A percentile compares a stretch with the other conserved stretches of the same genome.
Conservation (phyloP, 2,113 vertebrate genomes). For the Scatophagus argus region DNA sequence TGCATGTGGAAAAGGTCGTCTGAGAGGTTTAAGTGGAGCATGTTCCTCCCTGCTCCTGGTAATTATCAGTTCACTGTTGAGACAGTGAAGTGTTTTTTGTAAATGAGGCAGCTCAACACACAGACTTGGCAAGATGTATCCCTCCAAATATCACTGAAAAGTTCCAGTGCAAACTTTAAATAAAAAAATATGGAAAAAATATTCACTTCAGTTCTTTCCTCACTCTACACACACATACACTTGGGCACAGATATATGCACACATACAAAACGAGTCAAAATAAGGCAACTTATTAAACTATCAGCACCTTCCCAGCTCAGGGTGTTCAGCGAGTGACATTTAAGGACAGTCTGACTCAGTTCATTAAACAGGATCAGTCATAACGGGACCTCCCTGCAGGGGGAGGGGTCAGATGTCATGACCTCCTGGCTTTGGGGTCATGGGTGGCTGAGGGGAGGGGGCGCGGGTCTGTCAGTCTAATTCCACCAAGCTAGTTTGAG, state of each 20-base stretch:
- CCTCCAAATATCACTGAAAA: conserved; percentile 57
- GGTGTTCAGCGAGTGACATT: conserved; percentile 68
- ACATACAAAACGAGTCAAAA: conserved; percentile 45
- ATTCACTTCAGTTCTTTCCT: no score
- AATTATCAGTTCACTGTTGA: conserved; percentile 20
- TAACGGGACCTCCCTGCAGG: conserved; percentile 65
- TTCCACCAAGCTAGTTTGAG: conserved; percentile 12
- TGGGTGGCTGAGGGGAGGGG: neutral
- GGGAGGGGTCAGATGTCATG: conserved; percentile 71
- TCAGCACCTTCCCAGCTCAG: conserved; percentile 66
- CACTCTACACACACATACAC: no score
- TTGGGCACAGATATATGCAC: neutral
- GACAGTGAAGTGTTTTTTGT: conserved; percentile 29
- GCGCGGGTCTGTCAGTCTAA: conserved; percentile 2
- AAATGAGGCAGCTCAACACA: conserved; percentile 28
- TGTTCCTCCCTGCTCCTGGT: conserved; percentile 16
- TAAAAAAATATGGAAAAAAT: conserved; percentile 78
- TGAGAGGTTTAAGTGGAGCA: neutral
- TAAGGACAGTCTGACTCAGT: conserved; percentile 74
- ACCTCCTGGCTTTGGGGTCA: conserved; percentile 51
- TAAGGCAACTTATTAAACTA: conserved; percentile 78
- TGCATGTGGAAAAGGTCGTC: neutral
- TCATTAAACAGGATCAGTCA: conserved; percentile 83
- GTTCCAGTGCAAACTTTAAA: conserved; percentile 29
- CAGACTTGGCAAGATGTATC: conserved; percentile 41